These are phyloP conservation scores for Cygnus olor DNA, from an alignment of 2,797 vertebrate genomes.

Conservation along the genomic window DNA sequence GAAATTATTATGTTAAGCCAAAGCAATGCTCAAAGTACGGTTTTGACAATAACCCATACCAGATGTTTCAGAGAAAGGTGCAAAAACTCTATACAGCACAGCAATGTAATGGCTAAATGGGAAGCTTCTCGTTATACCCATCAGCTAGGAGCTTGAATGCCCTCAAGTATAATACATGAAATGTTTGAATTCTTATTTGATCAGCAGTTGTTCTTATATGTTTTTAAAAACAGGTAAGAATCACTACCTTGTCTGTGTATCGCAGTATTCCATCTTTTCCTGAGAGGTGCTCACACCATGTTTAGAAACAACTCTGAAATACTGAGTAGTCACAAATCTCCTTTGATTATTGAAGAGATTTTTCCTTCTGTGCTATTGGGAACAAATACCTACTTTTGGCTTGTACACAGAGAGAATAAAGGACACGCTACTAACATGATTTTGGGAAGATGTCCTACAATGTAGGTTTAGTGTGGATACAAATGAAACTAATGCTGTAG, in stretches of 20 bases:
- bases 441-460: background rate
- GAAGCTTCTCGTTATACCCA: background rate
- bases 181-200: constrained; percentile 25
- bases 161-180: constrained; percentile 16
- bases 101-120: constrained; percentile 48
- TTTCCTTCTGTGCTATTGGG: background rate
- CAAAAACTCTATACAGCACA: constrained; percentile 31
- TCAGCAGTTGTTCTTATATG: background rate
- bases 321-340: background rate
- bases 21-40: background rate
- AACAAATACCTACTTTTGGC: background rate
- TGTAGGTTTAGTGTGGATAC: background rate
- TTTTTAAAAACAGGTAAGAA: constrained; percentile 10
- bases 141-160: constrained; percentile 22
- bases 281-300: background rate
- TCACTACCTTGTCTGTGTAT: background rate
- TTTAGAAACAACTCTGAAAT: constrained; percentile 1
- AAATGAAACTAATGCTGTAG: background rate
- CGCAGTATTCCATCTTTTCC: background rate
- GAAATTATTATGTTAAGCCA: constrained; percentile 39
- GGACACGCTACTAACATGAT: background rate
- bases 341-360: constrained; percentile 11
- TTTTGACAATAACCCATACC: constrained; percentile 50
- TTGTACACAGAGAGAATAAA: background rate
- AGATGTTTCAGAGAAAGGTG: constrained; percentile 25